A percentile compares a stretch with the other conserved stretches of the same genome.
Conservation (phyloP, 2,888 invertebrate genomes). For the Tryphoninae sp. region DNA sequence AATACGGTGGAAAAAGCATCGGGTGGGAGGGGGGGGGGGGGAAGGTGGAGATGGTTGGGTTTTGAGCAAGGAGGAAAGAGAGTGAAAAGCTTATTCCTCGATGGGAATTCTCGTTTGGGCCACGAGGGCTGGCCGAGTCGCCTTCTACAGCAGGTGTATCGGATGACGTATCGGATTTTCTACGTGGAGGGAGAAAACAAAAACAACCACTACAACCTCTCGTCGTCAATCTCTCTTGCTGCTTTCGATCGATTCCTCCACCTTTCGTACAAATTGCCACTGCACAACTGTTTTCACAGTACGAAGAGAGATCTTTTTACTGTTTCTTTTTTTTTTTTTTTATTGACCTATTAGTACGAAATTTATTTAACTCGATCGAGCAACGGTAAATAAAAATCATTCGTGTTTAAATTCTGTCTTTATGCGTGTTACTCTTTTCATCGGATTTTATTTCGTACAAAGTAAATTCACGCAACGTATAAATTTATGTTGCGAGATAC, state of each 20-base stretch:
- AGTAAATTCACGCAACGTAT: neutral
- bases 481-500: neutral
- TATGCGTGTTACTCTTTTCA: too few relatives aligned
- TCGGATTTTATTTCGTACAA: neutral
- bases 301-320: too few relatives aligned
- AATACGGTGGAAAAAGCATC: constrained; percentile 14
- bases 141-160: constrained; percentile 39
- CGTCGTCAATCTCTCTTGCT: neutral
- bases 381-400: too few relatives aligned
- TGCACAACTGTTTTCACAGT: neutral
- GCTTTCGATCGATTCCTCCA: constrained; percentile 23
- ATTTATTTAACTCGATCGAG: too few relatives aligned
- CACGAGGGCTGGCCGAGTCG: neutral
- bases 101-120: constrained; percentile 29
- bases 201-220: neutral
- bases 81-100: constrained; percentile 40
- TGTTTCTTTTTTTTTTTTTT: too few relatives aligned
- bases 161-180: constrained; percentile 49
- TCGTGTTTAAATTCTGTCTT: too few relatives aligned
- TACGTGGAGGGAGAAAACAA: neutral
- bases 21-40: too few relatives aligned
- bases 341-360: too few relatives aligned
- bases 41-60: neutral
- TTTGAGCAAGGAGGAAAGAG: neutral
- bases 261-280: constrained; percentile 1